Conservation (phyloP, 2,888 invertebrate species). For the Callosobruchus maculatus region DNA sequence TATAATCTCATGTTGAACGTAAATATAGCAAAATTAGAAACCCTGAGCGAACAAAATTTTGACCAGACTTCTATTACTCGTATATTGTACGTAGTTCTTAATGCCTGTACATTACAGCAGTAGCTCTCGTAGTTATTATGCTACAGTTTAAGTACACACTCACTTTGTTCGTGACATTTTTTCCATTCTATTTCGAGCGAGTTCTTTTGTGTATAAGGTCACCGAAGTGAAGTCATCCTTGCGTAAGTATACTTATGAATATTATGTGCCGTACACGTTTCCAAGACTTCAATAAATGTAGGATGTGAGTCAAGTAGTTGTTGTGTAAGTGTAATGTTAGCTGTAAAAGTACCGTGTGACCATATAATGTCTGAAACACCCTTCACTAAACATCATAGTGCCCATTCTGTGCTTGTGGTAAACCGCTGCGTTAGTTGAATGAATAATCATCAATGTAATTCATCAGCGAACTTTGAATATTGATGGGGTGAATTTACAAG, state of each 20-base stretch:
- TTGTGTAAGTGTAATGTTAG: background rate
- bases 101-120: background rate
- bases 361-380: no score
- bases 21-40: no score
- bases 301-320: background rate
- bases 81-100: background rate
- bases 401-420: no score
- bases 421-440: no score
- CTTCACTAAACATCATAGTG: no score
- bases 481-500: no score
- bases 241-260: background rate
- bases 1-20: no score
- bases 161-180: background rate
- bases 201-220: background rate
- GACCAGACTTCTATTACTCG: no score
- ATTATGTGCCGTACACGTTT: background rate
- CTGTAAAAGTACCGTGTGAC: no score
- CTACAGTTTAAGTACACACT: background rate
- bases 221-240: background rate
- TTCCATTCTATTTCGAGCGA: background rate
- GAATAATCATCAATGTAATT: no score
- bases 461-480: no score
- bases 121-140: background rate
- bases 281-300: background rate
- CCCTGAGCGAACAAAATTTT: no score